Percentiles rank a stretch among this genome's conserved stretches.
These are phyloP conservation scores for Thysanoteuthis rhombus DNA, from an alignment of 2,888 invertebrate genomes.

Conservation along the genomic window DNA sequence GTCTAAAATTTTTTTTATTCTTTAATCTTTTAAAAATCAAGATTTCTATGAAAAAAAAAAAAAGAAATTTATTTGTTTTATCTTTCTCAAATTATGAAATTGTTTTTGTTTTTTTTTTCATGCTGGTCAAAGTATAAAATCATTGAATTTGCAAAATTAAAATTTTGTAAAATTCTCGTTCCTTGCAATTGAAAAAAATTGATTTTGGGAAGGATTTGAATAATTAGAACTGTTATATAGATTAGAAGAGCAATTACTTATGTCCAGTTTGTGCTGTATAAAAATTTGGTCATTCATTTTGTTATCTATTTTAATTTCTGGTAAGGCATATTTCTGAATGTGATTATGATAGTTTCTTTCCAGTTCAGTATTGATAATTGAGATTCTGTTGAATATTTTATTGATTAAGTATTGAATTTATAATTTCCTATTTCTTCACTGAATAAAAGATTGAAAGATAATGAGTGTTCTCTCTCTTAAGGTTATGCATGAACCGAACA, in stretches of 20 bases:
- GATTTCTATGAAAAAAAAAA: not conserved
- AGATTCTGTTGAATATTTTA: not conserved
- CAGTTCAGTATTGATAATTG: not conserved
- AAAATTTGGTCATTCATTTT: not conserved
- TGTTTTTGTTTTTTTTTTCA: not conserved
- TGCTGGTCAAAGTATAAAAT: not conserved
- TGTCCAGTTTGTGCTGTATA: not conserved
- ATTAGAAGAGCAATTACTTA: not conserved
- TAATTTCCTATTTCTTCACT: not conserved
- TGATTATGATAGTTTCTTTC: not conserved
- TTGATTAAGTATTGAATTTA: not conserved
- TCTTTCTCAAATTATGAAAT: not conserved
- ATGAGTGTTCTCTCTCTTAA: not conserved
- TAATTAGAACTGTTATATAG: not conserved
- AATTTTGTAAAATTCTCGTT: not conserved
- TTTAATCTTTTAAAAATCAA: not conserved
- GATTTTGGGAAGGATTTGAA: not conserved
- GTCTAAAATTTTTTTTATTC: not conserved
- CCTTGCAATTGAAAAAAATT: not conserved
- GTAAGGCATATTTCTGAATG: not conserved
- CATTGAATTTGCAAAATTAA: not conserved
- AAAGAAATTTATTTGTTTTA: not conserved
- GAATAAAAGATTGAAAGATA: not conserved
- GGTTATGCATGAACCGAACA: not conserved
- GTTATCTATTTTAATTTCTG: not conserved